phyloP scores from a whole-genome alignment of 2,888 invertebrate species.

The Drosophila paramelanica region DNA sequence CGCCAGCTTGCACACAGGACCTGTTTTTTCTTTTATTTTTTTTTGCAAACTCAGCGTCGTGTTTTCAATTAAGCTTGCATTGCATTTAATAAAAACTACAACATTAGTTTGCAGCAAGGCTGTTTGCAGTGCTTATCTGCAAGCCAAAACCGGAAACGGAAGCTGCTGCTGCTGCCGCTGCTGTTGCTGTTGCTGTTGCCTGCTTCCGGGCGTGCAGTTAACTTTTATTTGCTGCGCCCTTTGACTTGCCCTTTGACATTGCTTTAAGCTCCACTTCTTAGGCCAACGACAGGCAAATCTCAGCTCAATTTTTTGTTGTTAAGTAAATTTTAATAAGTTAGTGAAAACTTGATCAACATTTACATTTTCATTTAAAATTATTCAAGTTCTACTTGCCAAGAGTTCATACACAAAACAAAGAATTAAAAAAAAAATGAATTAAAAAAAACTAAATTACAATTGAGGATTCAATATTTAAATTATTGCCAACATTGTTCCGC shows the following conservation, averaged over 20 bases:
- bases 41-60: constrained; percentile 40
- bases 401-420: no score
- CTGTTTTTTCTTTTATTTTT: not conserved
- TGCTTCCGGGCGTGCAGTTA: constrained; percentile 29
- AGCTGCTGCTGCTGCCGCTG: constrained; percentile 16
- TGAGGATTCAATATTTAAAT: no score
- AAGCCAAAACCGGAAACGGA: constrained; percentile 34
- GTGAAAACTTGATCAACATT: no score
- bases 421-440: no score
- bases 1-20: constrained; percentile 4
- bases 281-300: constrained; percentile 14
- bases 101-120: constrained; percentile 35
- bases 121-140: constrained; percentile 28
- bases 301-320: no score
- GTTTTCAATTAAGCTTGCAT: constrained; percentile 77
- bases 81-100: constrained; percentile 60
- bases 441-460: no score
- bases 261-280: not conserved
- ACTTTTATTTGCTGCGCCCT: constrained; percentile 40
- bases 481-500: no score
- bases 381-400: no score
- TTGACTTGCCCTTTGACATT: not conserved
- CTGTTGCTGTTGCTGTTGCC: constrained; percentile 13
- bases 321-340: no score
- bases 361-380: no score